Percentiles rank a stretch among this genome's conserved stretches.
Evolutionary conservation across 2,888 invertebrate genomes (phyloP).

Genomic region (Caenorhabditis panamensis): DNA sequence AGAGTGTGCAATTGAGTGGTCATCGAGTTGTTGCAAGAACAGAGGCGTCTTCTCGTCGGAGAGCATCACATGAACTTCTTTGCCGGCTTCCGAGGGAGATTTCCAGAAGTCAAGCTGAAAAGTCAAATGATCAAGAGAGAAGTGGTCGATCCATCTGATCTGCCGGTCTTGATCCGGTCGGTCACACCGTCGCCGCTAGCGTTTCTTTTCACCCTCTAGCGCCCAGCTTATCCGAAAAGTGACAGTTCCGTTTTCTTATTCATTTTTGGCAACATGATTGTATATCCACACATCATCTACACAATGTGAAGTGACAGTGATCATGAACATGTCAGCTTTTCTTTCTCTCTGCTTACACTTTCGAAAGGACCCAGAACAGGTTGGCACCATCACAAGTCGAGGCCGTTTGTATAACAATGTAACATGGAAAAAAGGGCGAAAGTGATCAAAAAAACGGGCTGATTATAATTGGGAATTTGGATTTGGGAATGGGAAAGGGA

Average conservation of each 20-base stretch:
- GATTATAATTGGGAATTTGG: not conserved
- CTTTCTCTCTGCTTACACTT: conserved; percentile 18
- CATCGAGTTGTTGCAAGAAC: conserved; percentile 65
- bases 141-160: too few relatives aligned
- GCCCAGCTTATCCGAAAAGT: conserved; percentile 7
- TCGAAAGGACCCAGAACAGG: conserved; percentile 36
- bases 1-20: conserved; percentile 67
- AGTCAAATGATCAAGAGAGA: too few relatives aligned
- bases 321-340: conserved; percentile 19
- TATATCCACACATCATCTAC: not conserved
- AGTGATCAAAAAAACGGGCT: conserved; percentile 18
- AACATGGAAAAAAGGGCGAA: conserved; percentile 26
- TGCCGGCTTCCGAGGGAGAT: conserved; percentile 74
- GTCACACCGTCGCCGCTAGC: too few relatives aligned
- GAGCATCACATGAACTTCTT: conserved; percentile 79
- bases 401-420: conserved; percentile 33
- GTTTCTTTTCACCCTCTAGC: not conserved
- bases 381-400: conserved; percentile 20
- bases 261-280: conserved; percentile 7
- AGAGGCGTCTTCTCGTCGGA: conserved; percentile 59
- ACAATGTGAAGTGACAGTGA: conserved; percentile 16
- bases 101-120: conserved; percentile 80
- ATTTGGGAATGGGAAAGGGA: conserved; percentile 4
- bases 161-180: not conserved
- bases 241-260: not conserved